A percentile compares a stretch with the other conserved stretches of the same genome.
phyloP scores from a whole-genome alignment of 2,888 invertebrate genomes.

The Agrochola macilenta region DNA sequence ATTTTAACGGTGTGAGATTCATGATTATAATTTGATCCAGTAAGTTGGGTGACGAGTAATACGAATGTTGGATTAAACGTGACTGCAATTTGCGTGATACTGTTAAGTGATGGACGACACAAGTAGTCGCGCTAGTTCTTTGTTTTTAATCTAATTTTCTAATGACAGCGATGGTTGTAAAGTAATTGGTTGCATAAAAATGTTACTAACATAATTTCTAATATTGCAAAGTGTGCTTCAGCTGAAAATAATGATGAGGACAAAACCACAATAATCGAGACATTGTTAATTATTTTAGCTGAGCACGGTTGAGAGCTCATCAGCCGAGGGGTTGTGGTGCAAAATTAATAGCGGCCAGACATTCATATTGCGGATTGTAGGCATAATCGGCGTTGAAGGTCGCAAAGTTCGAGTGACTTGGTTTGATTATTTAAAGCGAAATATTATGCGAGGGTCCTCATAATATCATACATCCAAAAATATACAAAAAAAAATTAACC shows the following conservation, averaged over 20 bases:
- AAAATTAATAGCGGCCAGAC: slow-evolving; percentile 53
- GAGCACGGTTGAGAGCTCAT: slow-evolving; percentile 70
- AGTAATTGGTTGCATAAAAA: slow-evolving; percentile 44
- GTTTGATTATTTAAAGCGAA: slow-evolving; percentile 1
- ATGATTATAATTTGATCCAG: slow-evolving; percentile 18
- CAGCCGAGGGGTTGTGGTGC: slow-evolving; percentile 63
- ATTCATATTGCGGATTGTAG: slow-evolving; percentile 30
- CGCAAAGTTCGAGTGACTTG: neutral
- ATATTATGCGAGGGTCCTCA: neutral
- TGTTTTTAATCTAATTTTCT: slow-evolving; percentile 41
- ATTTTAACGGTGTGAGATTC: slow-evolving; percentile 59
- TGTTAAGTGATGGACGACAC: neutral
- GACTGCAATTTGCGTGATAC: neutral
- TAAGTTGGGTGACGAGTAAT: neutral
- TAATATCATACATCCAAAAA: neutral
- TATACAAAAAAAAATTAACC: neutral
- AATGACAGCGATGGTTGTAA: slow-evolving; percentile 21
- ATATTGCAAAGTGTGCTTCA: slow-evolving; percentile 28
- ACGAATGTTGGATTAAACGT: neutral
- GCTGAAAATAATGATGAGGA: slow-evolving; percentile 44
- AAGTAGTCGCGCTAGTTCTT: slow-evolving; percentile 2
- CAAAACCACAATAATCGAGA: slow-evolving; percentile 66
- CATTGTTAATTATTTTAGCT: slow-evolving; percentile 75
- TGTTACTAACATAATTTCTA: neutral
- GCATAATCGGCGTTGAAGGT: neutral